Evolutionary conservation across 2,888 invertebrate species (phyloP).

Genomic region (Parapristionchus giblindavisi): DNA sequence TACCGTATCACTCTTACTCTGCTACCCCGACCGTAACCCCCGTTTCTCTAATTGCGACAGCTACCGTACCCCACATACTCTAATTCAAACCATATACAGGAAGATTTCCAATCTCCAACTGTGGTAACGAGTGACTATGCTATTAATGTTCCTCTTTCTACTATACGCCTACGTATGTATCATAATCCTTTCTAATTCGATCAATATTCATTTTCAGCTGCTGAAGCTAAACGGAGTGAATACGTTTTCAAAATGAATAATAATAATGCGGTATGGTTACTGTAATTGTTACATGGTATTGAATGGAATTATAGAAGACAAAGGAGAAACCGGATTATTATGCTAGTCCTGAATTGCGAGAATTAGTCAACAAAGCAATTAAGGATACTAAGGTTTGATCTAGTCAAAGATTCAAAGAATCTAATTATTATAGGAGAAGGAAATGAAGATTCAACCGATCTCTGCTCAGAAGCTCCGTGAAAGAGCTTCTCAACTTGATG

Average conservation of each 20-base stretch:
- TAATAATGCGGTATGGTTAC: no score
- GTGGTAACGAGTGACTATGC: slow-evolving; percentile 24
- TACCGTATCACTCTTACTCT: neutral
- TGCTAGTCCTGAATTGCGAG: slow-evolving; percentile 7
- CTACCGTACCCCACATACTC: neutral
- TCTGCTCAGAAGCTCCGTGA: slow-evolving; percentile 3
- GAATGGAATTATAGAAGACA: no score
- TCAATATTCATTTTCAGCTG: neutral
- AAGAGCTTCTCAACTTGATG: slow-evolving; percentile 19
- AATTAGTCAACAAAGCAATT: slow-evolving; percentile 19
- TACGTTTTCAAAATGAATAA: slow-evolving; percentile 4
- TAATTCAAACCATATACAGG: neutral
- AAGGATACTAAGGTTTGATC: slow-evolving; percentile 12
- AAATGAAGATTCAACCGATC: neutral
- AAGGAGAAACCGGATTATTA: slow-evolving; percentile 14
- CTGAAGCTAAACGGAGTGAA: slow-evolving; percentile 7
- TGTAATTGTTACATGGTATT: no score
- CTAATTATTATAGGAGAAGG: neutral
- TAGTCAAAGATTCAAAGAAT: neutral
- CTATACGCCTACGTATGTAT: slow-evolving; percentile 17
- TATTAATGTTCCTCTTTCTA: slow-evolving; percentile 22
- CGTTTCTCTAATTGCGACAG: neutral
- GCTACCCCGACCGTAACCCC: neutral
- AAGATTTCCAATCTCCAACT: slow-evolving; percentile 15
- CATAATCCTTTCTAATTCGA: neutral